Conservation (phyloP, 92 coral and sea anemone species). For the Umimayanthus kanabou region DNA sequence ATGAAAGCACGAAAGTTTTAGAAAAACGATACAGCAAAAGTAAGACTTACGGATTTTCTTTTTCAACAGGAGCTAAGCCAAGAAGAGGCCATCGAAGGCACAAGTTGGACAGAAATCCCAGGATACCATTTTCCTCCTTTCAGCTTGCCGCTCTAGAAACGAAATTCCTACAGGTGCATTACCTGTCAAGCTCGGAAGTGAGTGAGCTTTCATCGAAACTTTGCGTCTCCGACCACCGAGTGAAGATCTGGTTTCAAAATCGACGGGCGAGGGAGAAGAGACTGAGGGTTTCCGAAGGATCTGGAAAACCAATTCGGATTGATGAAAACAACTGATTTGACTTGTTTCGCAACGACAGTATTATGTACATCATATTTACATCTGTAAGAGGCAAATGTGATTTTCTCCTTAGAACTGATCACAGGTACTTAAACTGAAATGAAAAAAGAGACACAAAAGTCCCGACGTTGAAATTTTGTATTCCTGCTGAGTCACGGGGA, state of each 20-base stretch:
- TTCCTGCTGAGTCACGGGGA: not conserved
- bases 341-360: not conserved
- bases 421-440: not conserved
- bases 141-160: conserved; percentile 90
- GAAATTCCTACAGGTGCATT: conserved; percentile 84
- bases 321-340: not conserved
- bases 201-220: conserved; percentile 74
- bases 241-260: conserved; percentile 97
- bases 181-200: conserved; percentile 91
- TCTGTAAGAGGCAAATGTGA: too few species aligned
- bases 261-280: conserved; percentile 95
- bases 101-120: conserved; percentile 92
- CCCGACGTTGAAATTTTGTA: too few species aligned
- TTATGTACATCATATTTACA: too few species aligned
- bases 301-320: not conserved
- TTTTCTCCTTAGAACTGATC: not conserved
- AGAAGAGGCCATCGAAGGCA: conserved; percentile 78
- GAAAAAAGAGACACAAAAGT: too few species aligned
- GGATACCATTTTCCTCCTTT: conserved; percentile 88
- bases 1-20: too few species aligned
- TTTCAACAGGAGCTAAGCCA: conserved; percentile 76
- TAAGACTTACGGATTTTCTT: not conserved
- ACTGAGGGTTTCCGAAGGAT: conserved; percentile 9
- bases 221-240: conserved; percentile 86
- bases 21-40: too few species aligned